phyloP scores from a whole-genome alignment of 2,888 invertebrate genomes.

The Portevinia maculata region DNA sequence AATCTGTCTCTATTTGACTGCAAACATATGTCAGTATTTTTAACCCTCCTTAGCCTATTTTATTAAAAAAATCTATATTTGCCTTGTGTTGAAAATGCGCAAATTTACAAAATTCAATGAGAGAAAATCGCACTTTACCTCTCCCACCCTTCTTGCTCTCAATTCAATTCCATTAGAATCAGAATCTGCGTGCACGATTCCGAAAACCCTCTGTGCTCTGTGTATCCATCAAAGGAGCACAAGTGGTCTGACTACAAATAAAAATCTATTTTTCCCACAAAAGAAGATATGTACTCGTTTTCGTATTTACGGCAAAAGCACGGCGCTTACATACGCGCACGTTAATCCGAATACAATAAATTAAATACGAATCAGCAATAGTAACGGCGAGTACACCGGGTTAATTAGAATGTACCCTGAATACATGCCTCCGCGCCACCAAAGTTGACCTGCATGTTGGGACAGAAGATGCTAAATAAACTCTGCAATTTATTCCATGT shows the following conservation, averaged over 20 bases:
- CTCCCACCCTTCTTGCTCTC: neutral
- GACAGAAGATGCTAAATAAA: conserved; percentile 44
- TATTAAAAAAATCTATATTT: conserved; percentile 31
- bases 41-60: conserved; percentile 30
- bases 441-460: conserved; percentile 27
- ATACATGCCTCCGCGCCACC: conserved; percentile 3
- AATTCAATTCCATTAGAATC: conserved; percentile 39
- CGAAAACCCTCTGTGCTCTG: conserved; percentile 4
- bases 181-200: conserved; percentile 31
- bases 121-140: conserved; percentile 1
- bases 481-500: conserved; percentile 57
- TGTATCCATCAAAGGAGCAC: conserved; percentile 54
- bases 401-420: conserved; percentile 54
- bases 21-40: conserved; percentile 66
- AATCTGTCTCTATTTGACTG: conserved; percentile 55
- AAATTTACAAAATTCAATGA: conserved; percentile 46
- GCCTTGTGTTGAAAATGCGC: conserved; percentile 46
- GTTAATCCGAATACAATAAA: conserved; percentile 10
- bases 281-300: neutral
- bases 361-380: conserved; percentile 23
- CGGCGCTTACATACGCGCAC: conserved; percentile 6
- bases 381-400: conserved; percentile 23
- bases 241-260: conserved; percentile 58
- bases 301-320: conserved; percentile 3
- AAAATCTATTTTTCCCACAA: conserved; percentile 23